A percentile compares a stretch with the other conserved stretches of the same genome.
Evolutionary conservation across 2,888 invertebrate species (phyloP).

Genomic region (Hesperia comma): DNA sequence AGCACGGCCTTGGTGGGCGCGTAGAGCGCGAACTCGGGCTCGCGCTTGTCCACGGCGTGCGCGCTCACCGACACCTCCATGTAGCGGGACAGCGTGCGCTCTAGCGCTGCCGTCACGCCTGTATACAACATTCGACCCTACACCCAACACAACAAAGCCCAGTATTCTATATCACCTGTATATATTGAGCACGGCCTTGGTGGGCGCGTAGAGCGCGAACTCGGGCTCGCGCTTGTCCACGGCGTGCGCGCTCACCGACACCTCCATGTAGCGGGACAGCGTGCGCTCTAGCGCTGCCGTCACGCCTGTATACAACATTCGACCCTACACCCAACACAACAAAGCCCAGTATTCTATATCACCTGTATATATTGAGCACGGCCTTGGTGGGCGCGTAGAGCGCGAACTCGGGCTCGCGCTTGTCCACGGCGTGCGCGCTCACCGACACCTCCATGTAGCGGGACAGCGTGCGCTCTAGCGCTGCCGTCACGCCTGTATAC

Average conservation of each 20-base stretch:
- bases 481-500: slow-evolving; percentile 86
- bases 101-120: slow-evolving; percentile 87
- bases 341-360: background rate
- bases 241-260: slow-evolving; percentile 86
- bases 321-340: background rate
- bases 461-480: slow-evolving; percentile 88
- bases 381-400: slow-evolving; percentile 93
- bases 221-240: slow-evolving; percentile 96
- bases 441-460: slow-evolving; percentile 91
- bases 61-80: slow-evolving; percentile 89
- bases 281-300: slow-evolving; percentile 88
- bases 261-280: slow-evolving; percentile 91
- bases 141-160: background rate
- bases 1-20: slow-evolving; percentile 91
- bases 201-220: slow-evolving; percentile 94
- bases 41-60: slow-evolving; percentile 91
- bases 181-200: slow-evolving; percentile 91
- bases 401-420: slow-evolving; percentile 96
- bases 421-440: slow-evolving; percentile 88
- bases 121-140: background rate
- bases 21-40: slow-evolving; percentile 97
- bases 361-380: slow-evolving; percentile 94
- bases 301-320: slow-evolving; percentile 68
- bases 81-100: slow-evolving; percentile 89
- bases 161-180: slow-evolving; percentile 86